Conservation (phyloP, 1,140 invertebrate genomes). For the Cryptotermes secundus region DNA sequence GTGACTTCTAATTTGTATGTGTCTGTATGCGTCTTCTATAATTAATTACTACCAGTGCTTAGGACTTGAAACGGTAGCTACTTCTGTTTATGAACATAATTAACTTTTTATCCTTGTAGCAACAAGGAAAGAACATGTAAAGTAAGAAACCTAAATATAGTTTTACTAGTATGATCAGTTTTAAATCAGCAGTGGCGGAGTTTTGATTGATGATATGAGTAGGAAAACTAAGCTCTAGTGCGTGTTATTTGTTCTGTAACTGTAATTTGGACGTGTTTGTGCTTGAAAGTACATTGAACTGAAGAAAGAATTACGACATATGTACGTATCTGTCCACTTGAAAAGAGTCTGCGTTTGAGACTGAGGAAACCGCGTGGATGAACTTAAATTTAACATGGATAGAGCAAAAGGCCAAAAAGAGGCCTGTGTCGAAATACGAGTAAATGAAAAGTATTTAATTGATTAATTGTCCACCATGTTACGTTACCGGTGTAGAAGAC, state of each 20-base stretch:
- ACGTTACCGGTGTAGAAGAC: too few relatives aligned
- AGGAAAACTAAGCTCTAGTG: not conserved
- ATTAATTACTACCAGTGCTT: conserved; percentile 19
- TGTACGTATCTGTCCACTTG: not conserved
- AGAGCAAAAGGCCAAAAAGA: too few relatives aligned
- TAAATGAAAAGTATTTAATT: too few relatives aligned
- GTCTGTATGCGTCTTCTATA: conserved; percentile 1
- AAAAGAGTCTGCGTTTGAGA: too few relatives aligned
- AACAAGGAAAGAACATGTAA: not conserved
- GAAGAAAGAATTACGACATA: not conserved
- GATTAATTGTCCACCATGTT: too few relatives aligned
- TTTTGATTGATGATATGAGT: not conserved
- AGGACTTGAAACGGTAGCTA: conserved; percentile 4
- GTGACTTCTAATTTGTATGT: conserved; percentile 7
- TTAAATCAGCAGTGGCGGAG: not conserved
- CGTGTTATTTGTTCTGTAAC: not conserved
- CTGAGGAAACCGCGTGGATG: too few relatives aligned
- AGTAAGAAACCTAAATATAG: not conserved
- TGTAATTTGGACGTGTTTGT: not conserved
- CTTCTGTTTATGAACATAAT: not conserved
- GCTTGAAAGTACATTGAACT: not conserved
- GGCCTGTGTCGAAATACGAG: too few relatives aligned
- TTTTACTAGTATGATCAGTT: not conserved
- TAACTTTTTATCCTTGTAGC: not conserved
- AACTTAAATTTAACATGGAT: too few relatives aligned